Evolutionary conservation across 1,140 invertebrate species (phyloP), one percentile per base, ranked within the genome.

Genomic region (Listronotus bonariensis): DNA sequence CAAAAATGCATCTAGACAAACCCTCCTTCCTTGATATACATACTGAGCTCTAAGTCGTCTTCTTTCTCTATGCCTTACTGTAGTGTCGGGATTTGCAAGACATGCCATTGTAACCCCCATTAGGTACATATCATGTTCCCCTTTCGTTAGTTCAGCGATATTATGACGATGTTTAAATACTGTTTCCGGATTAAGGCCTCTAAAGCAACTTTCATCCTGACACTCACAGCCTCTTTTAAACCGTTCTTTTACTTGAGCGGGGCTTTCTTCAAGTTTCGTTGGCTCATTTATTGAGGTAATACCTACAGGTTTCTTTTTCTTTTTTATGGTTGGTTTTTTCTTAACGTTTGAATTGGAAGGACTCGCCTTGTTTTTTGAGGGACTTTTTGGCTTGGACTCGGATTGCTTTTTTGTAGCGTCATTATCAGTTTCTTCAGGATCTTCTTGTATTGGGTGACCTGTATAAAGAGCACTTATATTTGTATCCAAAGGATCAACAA

Each of bases 61-160:
- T 52, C 89, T 79, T 67, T 90, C 88, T 70, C 88, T 90, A 61
- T 88, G 87, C 11, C 88, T 81, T 1, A 87, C 85, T 4, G 89
- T 91, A 72, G 88, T 85, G 43, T 87, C 85, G 3, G 89, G 89
- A 79, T 92, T 89, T 0, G 87, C 86, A 45, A 91, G 79, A 69
- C 88, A 89, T 0, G 89, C 89, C 89, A 89, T 91, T 7, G 88
- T 91, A 14, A 92, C 86, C 41, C 89, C 89, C 89, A 90, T 90
- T 61, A 90, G 78, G 73, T 91, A 91, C 86, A 89, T 88, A 71
- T 87, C 87, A 76, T 86, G 86, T 69, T 72, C 74, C 10, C 68
- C 72, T 72, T 72, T 73, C 34, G 72, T 91, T 15, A 92, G 75
- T 75, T 92, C 89, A 3, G 89, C 89, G 61, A 91, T 91, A 69